Evolutionary conservation across 2,113 vertebrate genomes (phyloP).

Genomic region (Holacanthus passer): DNA sequence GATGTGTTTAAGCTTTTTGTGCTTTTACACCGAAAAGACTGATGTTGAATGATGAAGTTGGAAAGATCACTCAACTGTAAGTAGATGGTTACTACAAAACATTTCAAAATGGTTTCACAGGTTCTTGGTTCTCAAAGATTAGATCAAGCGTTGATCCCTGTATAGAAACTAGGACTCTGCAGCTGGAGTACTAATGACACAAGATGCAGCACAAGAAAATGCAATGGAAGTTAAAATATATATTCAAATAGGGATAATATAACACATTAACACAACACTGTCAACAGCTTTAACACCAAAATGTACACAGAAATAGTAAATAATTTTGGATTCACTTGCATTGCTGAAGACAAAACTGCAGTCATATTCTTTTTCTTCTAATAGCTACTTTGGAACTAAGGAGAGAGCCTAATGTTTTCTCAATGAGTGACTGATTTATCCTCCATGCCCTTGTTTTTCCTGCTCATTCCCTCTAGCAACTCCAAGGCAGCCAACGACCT

Average conservation of each 20-base stretch:
- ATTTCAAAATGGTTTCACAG: not conserved
- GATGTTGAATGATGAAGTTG: not conserved
- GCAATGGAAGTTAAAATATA: not conserved
- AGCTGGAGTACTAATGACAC: not conserved
- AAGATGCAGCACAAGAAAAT: not conserved
- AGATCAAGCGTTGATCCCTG: not conserved
- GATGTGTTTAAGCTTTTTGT: not conserved
- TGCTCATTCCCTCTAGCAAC: conserved; percentile 82
- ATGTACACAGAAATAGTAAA: not conserved
- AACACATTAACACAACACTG: not conserved
- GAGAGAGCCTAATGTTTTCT: not conserved
- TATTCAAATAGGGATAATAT: not conserved
- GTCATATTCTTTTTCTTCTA: not conserved
- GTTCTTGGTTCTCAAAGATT: not conserved
- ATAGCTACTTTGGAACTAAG: not conserved
- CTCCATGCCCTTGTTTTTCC: conserved; percentile 26
- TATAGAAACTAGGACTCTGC: not conserved
- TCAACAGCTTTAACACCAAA: not conserved
- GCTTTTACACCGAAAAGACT: not conserved
- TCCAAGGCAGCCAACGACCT: conserved; percentile 94
- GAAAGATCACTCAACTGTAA: not conserved
- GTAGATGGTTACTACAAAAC: not conserved
- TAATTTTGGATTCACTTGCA: not conserved
- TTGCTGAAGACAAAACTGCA: not conserved
- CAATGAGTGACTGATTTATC: conserved; percentile 32